Conservation (phyloP, 2,888 invertebrate genomes). For the Kuschelorhynchus macadamiae region DNA sequence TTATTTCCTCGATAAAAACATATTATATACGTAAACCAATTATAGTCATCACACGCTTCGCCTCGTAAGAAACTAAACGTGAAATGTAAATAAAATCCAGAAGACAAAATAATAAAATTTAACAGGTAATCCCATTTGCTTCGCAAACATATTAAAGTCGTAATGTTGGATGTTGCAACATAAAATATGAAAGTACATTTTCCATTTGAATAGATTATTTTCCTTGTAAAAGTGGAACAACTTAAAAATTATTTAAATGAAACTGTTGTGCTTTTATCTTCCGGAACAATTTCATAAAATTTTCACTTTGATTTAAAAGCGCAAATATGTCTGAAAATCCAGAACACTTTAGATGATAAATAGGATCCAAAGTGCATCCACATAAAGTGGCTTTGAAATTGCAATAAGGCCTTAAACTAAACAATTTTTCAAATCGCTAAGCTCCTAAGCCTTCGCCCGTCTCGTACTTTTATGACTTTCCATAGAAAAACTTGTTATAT, state of each 20-base stretch:
- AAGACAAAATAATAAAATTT: conserved; percentile 1
- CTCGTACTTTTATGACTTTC: conserved; percentile 34
- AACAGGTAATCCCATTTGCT: background rate
- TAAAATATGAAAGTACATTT: conserved; percentile 16
- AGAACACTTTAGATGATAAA: conserved; percentile 43
- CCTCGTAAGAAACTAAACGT: no score
- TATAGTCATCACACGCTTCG: no score
- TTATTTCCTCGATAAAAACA: no score
- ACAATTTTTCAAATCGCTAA: conserved; percentile 47
- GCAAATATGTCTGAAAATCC: conserved; percentile 42
- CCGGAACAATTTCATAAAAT: conserved; percentile 34
- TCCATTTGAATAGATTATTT: conserved; percentile 26
- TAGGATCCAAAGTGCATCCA: conserved; percentile 39
- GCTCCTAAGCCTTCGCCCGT: conserved; percentile 23
- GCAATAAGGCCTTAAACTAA: conserved; percentile 43
- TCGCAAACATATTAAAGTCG: background rate
- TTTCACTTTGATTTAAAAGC: conserved; percentile 40
- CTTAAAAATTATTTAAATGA: conserved; percentile 41
- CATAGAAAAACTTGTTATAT: conserved; percentile 26
- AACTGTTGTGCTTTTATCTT: conserved; percentile 33
- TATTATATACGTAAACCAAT: no score
- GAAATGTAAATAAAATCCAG: no score
- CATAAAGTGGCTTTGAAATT: conserved; percentile 43
- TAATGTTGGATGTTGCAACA: background rate
- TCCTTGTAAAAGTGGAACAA: conserved; percentile 11